Evolutionary conservation across 2,113 vertebrate species (phyloP).

Genomic region (Thamnaconus septentrionalis): DNA sequence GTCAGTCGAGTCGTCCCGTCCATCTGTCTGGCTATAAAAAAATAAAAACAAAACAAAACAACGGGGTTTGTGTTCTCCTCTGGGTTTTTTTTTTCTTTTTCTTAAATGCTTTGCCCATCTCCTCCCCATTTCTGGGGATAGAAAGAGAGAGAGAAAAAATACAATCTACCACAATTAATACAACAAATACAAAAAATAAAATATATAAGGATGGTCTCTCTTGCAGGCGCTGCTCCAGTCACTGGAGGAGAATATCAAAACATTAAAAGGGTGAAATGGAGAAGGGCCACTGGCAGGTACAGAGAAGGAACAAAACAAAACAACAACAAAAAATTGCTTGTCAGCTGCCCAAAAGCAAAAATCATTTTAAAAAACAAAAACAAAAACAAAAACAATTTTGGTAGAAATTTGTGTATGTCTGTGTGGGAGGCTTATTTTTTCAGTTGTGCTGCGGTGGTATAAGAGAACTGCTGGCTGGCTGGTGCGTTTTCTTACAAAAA

Average conservation of each 20-base stretch:
- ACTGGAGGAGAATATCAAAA: constrained; percentile 62
- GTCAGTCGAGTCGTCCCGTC: constrained; percentile 36
- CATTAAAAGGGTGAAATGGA: constrained; percentile 46
- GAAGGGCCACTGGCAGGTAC: constrained; percentile 11
- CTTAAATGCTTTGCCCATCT: constrained; percentile 42
- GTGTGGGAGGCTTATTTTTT: neutral
- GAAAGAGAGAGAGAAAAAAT: constrained; percentile 5
- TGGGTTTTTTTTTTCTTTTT: neutral
- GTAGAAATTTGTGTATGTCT: too few relatives aligned
- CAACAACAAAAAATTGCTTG: neutral
- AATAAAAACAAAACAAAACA: constrained; percentile 22
- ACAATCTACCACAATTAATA: constrained; percentile 37
- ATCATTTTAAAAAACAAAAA: neutral
- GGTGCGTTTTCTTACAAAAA: constrained; percentile 63
- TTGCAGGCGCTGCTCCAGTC: constrained; percentile 66
- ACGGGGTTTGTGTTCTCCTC: constrained; percentile 21
- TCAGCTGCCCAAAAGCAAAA: neutral
- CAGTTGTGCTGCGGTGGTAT: constrained; percentile 42
- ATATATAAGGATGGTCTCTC: constrained; percentile 61
- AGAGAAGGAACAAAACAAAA: neutral
- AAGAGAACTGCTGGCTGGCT: constrained; percentile 44
- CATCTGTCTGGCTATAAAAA: constrained; percentile 44
- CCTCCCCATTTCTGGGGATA: neutral
- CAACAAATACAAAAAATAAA: constrained; percentile 58
- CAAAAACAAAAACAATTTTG: too few relatives aligned